Evolutionary conservation across 2,797 vertebrate genomes (phyloP).

Genomic region (Glossophaga mutica): DNA sequence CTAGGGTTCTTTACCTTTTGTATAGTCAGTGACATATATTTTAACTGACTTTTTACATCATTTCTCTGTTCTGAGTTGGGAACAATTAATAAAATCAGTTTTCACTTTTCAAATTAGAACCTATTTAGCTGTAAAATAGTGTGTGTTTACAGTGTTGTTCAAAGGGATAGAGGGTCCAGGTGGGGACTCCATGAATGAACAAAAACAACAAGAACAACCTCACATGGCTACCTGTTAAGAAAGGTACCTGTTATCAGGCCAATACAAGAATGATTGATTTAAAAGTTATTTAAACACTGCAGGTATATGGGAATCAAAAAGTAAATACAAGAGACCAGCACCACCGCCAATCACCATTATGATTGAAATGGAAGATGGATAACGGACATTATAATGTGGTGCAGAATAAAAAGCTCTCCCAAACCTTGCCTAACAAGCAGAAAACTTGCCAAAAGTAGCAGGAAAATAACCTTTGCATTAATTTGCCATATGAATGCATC

Average conservation of each 20-base stretch:
- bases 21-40: background rate
- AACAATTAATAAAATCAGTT: background rate
- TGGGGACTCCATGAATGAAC: background rate
- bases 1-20: background rate
- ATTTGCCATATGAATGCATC: background rate
- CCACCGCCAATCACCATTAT: background rate
- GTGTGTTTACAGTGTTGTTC: background rate
- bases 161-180: background rate
- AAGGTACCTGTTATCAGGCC: background rate
- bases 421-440: background rate
- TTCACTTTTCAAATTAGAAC: background rate
- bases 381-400: background rate
- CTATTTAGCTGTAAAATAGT: background rate
- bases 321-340: background rate
- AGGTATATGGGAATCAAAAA: background rate
- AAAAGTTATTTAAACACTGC: background rate
- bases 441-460: background rate
- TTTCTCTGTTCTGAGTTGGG: background rate
- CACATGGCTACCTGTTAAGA: background rate
- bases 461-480: background rate
- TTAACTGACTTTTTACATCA: background rate
- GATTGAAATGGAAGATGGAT: background rate
- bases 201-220: background rate
- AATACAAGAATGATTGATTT: background rate
- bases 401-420: background rate